Conservation (phyloP, 2,797 vertebrate species). For the Chromis chromis region DNA sequence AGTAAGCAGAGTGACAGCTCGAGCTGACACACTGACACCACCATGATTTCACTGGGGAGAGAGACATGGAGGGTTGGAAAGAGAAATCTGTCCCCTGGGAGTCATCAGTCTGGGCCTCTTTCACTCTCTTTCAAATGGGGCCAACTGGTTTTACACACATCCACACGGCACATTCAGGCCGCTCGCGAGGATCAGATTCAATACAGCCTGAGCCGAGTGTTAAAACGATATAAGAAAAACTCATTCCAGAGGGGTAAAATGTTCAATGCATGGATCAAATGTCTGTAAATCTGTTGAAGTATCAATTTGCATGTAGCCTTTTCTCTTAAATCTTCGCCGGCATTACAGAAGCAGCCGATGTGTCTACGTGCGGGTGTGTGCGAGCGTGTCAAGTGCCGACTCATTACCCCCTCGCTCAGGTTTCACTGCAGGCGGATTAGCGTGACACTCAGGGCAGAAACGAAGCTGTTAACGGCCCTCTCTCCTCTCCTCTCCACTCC, state of each 20-base stretch:
- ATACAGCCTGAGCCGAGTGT: slow-evolving; percentile 29
- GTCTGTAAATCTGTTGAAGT: slow-evolving; percentile 60
- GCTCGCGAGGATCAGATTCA: slow-evolving; percentile 56
- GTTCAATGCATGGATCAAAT: slow-evolving; percentile 60
- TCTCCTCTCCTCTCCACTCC: slow-evolving; percentile 30
- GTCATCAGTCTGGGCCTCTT: slow-evolving; percentile 76
- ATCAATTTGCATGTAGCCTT: slow-evolving; percentile 72
- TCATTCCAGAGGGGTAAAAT: slow-evolving; percentile 56
- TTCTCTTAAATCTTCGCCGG: slow-evolving; percentile 58
- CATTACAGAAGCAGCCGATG: slow-evolving; percentile 55
- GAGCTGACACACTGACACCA: slow-evolving; percentile 75
- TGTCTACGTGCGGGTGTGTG: slow-evolving; percentile 55
- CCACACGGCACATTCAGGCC: slow-evolving; percentile 40
- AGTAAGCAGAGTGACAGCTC: slow-evolving; percentile 76
- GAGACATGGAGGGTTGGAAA: slow-evolving; percentile 61
- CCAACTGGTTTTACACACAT: slow-evolving; percentile 72
- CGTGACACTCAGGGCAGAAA: slow-evolving; percentile 64
- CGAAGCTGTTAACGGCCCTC: slow-evolving; percentile 60
- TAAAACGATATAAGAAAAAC: slow-evolving; percentile 53
- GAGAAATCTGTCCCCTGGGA: slow-evolving; percentile 76
- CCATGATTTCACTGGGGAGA: slow-evolving; percentile 73
- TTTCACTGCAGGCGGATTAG: slow-evolving; percentile 82
- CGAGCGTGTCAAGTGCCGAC: slow-evolving; percentile 70
- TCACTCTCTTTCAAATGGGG: slow-evolving; percentile 63
- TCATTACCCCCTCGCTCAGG: slow-evolving; percentile 77